A percentile compares a stretch with the other conserved stretches of the same genome.
These are phyloP conservation scores for Trachythela sp. DNA, from an alignment of 64 coral and sea anemone genomes.

Conservation along the genomic window DNA sequence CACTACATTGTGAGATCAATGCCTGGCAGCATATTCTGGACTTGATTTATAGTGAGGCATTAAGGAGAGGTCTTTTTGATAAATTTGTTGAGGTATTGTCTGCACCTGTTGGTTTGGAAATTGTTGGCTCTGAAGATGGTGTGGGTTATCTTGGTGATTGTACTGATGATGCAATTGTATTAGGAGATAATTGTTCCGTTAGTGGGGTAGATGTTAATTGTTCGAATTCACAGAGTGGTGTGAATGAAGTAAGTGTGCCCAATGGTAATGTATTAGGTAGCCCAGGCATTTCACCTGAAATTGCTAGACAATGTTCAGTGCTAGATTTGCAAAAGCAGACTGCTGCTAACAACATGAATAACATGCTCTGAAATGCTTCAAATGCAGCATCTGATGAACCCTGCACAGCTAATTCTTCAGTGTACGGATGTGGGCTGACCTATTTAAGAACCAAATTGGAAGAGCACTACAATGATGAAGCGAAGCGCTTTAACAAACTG, in stretches of 20 bases:
- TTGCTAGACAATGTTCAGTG: no score
- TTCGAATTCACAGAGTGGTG: background rate
- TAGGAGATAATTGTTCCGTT: no score
- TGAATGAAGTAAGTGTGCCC: no score
- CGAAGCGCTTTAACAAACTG: background rate
- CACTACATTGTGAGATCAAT: constrained; percentile 4
- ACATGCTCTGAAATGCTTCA: no score
- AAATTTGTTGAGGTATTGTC: background rate
- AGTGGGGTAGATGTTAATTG: background rate
- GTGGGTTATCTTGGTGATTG: no score
- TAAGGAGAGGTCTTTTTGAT: no score
- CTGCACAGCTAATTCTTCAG: background rate
- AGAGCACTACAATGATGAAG: background rate
- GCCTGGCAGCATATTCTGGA: constrained; percentile 1
- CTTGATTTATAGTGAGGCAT: background rate
- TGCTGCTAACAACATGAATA: no score
- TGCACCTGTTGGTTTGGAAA: background rate
- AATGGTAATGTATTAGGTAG: no score
- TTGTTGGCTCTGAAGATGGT: no score
- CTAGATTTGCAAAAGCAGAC: background rate
- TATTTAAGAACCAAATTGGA: background rate
- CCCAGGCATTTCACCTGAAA: no score
- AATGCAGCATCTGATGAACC: background rate
- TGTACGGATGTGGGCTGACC: background rate
- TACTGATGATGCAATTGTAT: background rate